These are phyloP conservation scores for Notamacropus eugenii DNA, from an alignment of 2,797 vertebrate genomes.

Conservation along the genomic window DNA sequence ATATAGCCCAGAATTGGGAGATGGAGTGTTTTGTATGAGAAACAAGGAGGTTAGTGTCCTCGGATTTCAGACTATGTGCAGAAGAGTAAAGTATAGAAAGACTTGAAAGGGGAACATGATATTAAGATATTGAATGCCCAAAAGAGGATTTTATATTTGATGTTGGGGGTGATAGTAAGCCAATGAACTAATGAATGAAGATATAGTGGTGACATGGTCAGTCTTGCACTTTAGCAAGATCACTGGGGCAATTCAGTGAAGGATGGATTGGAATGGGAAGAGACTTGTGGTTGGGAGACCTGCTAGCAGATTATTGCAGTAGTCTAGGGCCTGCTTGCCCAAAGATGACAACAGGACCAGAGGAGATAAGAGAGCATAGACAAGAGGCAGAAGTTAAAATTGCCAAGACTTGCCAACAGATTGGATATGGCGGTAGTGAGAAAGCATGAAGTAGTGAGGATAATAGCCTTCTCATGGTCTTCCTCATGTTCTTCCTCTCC, in stretches of 20 bases:
- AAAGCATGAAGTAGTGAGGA: too few species aligned
- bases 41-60: too few species aligned
- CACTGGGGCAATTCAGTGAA: neutral
- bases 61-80: neutral
- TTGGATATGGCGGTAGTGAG: neutral
- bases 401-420: neutral
- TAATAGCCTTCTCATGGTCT: neutral
- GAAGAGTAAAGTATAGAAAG: neutral
- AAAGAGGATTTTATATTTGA: neutral
- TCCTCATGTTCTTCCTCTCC: neutral
- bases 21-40: neutral
- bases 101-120: neutral
- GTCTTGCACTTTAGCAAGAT: neutral
- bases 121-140: too few species aligned
- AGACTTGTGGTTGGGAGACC: neutral
- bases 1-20: neutral
- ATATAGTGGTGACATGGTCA: neutral
- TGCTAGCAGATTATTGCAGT: neutral
- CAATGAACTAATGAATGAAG: neutral
- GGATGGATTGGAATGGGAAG: neutral
- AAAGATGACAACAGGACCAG: neutral
- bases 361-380: neutral
- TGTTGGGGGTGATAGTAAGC: too few species aligned
- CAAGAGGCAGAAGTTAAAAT: neutral
- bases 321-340: neutral